A percentile compares a stretch with the other conserved stretches of the same genome.
Evolutionary conservation across 2,888 invertebrate genomes (phyloP).

Genomic region (Acanthosepion pharaonis): DNA sequence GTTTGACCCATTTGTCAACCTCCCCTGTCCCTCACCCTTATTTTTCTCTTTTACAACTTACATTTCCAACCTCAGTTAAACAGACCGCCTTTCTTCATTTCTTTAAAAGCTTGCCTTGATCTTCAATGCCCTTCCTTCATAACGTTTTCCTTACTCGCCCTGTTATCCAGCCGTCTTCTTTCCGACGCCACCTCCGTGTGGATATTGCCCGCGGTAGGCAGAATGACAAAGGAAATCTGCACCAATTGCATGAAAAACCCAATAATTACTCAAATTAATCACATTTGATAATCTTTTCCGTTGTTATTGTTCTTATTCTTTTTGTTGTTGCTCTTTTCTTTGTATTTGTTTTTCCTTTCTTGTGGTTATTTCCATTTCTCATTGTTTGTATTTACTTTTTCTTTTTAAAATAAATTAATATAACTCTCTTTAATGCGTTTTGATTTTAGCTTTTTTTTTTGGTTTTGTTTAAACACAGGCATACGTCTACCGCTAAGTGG

Average conservation of each 20-base stretch:
- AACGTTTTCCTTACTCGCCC: background rate
- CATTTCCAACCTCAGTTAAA: constrained; percentile 20
- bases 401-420: background rate
- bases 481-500: background rate
- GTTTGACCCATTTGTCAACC: background rate
- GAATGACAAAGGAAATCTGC: background rate
- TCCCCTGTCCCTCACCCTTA: background rate
- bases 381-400: background rate
- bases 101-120: background rate
- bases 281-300: background rate
- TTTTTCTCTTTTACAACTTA: background rate
- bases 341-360: background rate
- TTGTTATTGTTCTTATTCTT: background rate
- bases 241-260: constrained; percentile 8
- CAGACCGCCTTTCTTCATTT: constrained; percentile 33
- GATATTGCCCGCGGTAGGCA: background rate
- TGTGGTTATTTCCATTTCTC: background rate
- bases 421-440: background rate
- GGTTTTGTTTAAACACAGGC: background rate
- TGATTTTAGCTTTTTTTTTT: background rate
- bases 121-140: background rate
- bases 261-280: constrained; percentile 9
- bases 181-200: background rate
- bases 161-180: background rate
- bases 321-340: background rate